Base-by-base conservation (phyloP, 1,140 invertebrate species). In the Lordiphosa collinella region DNA sequence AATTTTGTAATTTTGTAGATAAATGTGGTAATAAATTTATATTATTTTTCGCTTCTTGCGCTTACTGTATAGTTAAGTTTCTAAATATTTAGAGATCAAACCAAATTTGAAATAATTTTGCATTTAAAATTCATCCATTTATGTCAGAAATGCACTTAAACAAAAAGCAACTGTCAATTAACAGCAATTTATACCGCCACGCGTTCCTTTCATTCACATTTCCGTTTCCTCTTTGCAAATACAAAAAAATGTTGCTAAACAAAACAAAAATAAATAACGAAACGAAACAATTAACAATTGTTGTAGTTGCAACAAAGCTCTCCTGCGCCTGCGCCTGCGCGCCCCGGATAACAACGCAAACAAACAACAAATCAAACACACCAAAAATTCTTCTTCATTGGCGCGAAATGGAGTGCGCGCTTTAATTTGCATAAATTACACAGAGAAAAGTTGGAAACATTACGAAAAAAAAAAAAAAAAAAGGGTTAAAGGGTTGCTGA, bases 351-450 rank as follows among this genome's bases (percentile, higher is more conserved):
- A 79, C 75, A 74, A 73, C 75, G 31, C 62, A 80, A 80, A 82
- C 76, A 80, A 82, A 80, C 78, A 76, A 76, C 70, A 69, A 67
- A 67, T 57, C 43, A 47, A 67, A 67, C 40, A 43, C 59, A 51
- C 35, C 16, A 31, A 32, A 47, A 12, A 2, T 67, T 49, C 49
- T 31, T 59, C 37, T 58, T 5, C 47, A 10, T 22, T 43, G 71
- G 78, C 78, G 76, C 76, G 76, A 82, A 84, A 84, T 84, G 76
- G 72, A 84, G 78, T 82, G 72, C 67, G 76, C 66, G 78, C 78
- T 78, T 82, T 82, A 82, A 82, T 82, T 82, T 82, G 67, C 76
- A 82, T 82, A 82, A 84, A 82, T 84, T 82, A 82, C 67, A 41
- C 32, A 63, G 49, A 63, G 49, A 36, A 46, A 34, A 31, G 18